These are phyloP conservation scores for Enteromius trimaculatus DNA, from an alignment of 2,797 vertebrate species.

Conservation along the genomic window DNA sequence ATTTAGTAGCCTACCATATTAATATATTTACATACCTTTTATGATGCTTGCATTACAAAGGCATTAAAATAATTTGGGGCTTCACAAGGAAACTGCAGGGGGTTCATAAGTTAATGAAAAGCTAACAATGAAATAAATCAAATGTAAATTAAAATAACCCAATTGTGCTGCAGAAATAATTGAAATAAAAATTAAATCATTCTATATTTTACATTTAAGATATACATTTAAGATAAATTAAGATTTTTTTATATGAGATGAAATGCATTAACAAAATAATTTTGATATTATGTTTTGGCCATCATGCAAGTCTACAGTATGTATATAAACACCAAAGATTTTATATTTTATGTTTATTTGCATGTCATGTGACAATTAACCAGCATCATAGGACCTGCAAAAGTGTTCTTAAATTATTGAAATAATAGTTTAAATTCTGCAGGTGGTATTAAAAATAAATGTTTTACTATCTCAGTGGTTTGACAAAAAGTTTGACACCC, in stretches of 20 bases:
- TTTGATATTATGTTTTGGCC: not conserved
- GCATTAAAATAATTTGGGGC: not conserved
- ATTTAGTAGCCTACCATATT: not conserved
- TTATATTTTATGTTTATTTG: not conserved
- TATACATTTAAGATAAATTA: not conserved
- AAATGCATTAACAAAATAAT: not conserved
- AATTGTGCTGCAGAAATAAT: not conserved
- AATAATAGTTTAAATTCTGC: not conserved
- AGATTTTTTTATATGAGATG: not conserved
- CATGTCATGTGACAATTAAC: not conserved
- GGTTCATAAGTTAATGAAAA: not conserved
- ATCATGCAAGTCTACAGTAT: not conserved
- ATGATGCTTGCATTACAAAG: not conserved
- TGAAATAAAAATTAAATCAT: not conserved
- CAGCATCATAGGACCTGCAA: not conserved
- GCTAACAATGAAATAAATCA: not conserved
- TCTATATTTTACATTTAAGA: not conserved
- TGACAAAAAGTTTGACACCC: not conserved
- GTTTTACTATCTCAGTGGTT: not conserved
- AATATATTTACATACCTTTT: not conserved
- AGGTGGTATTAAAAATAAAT: not conserved
- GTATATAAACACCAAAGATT: not conserved
- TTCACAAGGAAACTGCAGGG: not conserved
- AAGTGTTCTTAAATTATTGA: not conserved
- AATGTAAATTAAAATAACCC: not conserved